phyloP scores from a whole-genome alignment of 2,113 vertebrate genomes.

The Notothenia coriiceps region DNA sequence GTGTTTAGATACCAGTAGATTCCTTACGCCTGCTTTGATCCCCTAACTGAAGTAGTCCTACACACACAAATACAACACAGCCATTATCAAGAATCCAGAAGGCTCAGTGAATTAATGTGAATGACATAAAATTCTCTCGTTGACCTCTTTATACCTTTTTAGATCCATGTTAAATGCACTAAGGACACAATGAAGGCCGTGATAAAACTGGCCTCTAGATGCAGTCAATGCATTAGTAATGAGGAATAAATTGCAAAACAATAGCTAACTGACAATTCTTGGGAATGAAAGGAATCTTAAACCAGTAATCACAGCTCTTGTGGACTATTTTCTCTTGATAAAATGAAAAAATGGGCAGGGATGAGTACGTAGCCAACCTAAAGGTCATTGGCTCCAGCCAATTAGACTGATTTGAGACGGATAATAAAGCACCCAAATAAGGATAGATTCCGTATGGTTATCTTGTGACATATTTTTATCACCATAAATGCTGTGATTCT shows the following conservation, averaged over 20 bases:
- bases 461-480: conserved; percentile 20
- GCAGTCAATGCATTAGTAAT: conserved; percentile 17
- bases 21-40: conserved; percentile 42
- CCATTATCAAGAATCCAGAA: conserved; percentile 35
- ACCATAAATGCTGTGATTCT: conserved; percentile 4
- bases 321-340: conserved; percentile 42
- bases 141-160: conserved; percentile 30
- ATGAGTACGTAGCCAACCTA: conserved; percentile 29
- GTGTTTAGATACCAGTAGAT: conserved; percentile 58
- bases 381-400: conserved; percentile 27
- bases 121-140: neutral
- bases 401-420: conserved; percentile 16
- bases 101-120: conserved; percentile 7
- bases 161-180: conserved; percentile 12
- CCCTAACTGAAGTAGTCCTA: conserved; percentile 23
- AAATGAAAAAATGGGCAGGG: conserved; percentile 25
- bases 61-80: conserved; percentile 10
- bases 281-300: conserved; percentile 26
- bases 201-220: neutral
- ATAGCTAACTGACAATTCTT: conserved; percentile 1
- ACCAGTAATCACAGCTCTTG: conserved; percentile 35
- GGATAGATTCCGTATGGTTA: conserved; percentile 18
- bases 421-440: conserved; percentile 48
- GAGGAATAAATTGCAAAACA: conserved; percentile 8
- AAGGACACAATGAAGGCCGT: conserved; percentile 5